These are phyloP conservation scores for Malurus leucopterus DNA, from an alignment of 2,797 vertebrate genomes.

Conservation along the genomic window DNA sequence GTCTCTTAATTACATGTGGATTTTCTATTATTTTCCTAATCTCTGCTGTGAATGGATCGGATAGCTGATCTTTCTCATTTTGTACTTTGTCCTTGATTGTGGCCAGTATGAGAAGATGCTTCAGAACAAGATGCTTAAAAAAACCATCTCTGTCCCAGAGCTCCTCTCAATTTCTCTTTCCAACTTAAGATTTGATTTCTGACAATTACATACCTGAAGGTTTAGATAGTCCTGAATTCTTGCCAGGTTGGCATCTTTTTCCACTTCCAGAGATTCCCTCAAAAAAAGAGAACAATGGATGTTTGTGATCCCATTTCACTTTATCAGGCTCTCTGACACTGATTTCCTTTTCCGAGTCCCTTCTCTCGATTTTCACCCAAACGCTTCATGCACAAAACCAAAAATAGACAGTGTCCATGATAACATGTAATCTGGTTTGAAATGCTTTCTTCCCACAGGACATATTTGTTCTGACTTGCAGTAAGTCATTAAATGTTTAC, in stretches of 20 bases:
- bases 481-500: background rate
- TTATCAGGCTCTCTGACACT: background rate
- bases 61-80: background rate
- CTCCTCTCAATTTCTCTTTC: background rate
- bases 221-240: background rate
- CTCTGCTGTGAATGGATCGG: fast-evolving
- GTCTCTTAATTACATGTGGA: background rate
- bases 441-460: background rate
- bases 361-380: background rate
- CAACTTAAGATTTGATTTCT: background rate
- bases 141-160: background rate
- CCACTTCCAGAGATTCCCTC: background rate
- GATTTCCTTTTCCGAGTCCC: background rate
- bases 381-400: background rate
- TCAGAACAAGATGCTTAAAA: background rate
- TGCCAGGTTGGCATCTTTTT: background rate
- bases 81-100: background rate
- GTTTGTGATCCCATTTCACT: background rate
- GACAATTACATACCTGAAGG: fast-evolving
- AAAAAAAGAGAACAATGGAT: background rate
- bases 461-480: background rate
- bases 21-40: background rate
- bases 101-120: background rate
- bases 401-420: background rate
- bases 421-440: background rate